Conservation (phyloP, 2,797 vertebrate species). For the Acanthiza pusilla region DNA sequence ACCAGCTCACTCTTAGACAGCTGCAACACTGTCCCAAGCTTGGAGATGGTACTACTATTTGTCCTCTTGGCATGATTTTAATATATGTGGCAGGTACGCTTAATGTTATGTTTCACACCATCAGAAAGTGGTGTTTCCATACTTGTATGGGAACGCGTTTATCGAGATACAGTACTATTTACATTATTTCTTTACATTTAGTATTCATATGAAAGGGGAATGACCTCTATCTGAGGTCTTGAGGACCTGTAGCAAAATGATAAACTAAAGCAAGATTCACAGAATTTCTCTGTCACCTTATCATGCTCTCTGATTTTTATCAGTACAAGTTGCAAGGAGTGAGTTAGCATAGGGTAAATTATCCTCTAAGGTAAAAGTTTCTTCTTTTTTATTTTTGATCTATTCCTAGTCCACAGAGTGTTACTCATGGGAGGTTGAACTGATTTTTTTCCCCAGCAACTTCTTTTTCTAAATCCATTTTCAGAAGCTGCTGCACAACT, state of each 20-base stretch:
- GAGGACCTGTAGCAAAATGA: not conserved
- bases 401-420: not conserved
- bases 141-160: not conserved
- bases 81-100: not conserved
- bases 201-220: not conserved
- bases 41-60: not conserved
- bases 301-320: not conserved
- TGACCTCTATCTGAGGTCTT: not conserved
- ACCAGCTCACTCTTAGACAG: not conserved
- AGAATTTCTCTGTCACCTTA: not conserved
- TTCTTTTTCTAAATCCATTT: not conserved
- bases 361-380: not conserved
- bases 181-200: not conserved
- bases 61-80: not conserved
- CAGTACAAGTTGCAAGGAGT: not conserved
- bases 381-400: not conserved
- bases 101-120: not conserved
- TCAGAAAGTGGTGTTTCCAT: not conserved
- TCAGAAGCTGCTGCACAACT: not conserved
- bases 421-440: not conserved
- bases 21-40: not conserved
- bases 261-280: not conserved
- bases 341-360: not conserved
- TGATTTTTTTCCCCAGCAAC: not conserved
- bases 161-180: not conserved